phyloP scores from a whole-genome alignment of 2,113 vertebrate genomes.

The Zapornia atra region DNA sequence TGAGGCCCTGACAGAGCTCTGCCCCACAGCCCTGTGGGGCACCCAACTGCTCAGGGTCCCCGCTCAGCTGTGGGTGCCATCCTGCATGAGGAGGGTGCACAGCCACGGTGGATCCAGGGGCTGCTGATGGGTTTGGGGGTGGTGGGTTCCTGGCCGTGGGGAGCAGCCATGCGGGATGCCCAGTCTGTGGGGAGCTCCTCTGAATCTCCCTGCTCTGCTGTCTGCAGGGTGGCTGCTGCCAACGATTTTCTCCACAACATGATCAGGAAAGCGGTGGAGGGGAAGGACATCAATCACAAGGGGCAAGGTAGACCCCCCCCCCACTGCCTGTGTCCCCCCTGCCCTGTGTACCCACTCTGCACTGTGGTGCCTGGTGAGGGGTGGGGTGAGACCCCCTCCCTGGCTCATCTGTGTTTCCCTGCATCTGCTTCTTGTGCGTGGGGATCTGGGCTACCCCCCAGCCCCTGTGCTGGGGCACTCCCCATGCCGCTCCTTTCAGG shows the following conservation, averaged over 20 bases:
- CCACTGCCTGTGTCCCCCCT: too few relatives aligned
- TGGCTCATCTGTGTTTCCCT: fast-evolving
- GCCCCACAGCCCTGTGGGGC: background rate
- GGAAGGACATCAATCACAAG: conserved; percentile 72
- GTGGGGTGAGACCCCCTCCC: background rate
- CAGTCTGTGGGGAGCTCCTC: fast-evolving
- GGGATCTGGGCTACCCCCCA: fast-evolving
- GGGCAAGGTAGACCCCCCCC: conserved; percentile 50
- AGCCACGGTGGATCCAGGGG: fast-evolving
- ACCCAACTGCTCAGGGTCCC: background rate
- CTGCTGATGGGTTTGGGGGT: background rate
- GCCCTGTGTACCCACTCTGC: fast-evolving
- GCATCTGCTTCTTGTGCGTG: background rate
- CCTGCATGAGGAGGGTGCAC: background rate
- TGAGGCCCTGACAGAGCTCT: background rate
- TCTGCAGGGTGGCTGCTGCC: conserved; percentile 36
- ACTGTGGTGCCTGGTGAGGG: fast-evolving
- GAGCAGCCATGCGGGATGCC: background rate
- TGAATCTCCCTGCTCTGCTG: fast-evolving
- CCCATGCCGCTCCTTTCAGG: background rate
- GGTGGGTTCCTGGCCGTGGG: background rate
- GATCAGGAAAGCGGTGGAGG: conserved; percentile 49
- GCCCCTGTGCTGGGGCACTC: too few relatives aligned
- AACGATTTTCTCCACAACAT: conserved; percentile 66
- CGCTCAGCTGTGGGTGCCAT: background rate